phyloP scores from a whole-genome alignment of 2,113 vertebrate species.

The Polypterus senegalus region DNA sequence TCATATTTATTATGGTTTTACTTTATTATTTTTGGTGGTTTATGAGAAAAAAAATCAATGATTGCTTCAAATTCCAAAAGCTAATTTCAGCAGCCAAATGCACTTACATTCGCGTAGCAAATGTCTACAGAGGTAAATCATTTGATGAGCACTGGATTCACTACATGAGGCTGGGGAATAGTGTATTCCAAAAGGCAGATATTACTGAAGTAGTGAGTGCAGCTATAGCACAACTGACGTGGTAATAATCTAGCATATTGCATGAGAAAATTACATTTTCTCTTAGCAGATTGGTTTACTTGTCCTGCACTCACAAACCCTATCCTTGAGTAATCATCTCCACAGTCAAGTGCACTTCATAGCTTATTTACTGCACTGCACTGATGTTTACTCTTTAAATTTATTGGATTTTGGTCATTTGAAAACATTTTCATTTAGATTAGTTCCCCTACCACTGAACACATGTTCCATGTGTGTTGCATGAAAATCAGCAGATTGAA shows the following conservation, averaged over 20 bases:
- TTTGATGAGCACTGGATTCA: slow-evolving; percentile 3
- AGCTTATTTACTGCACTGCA: slow-evolving; percentile 37
- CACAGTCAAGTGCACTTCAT: slow-evolving; percentile 42
- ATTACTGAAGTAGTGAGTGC: slow-evolving; percentile 14
- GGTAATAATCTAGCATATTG: slow-evolving; percentile 33
- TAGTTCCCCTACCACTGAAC: slow-evolving; percentile 40
- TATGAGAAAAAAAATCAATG: neutral
- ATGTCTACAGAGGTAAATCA: neutral
- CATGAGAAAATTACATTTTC: slow-evolving; percentile 37
- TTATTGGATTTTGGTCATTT: slow-evolving; percentile 42
- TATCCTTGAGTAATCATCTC: slow-evolving; percentile 40
- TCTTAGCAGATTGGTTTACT: slow-evolving; percentile 33
- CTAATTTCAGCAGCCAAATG: slow-evolving; percentile 5
- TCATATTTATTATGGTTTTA: neutral
- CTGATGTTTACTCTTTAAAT: slow-evolving; percentile 34
- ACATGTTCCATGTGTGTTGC: slow-evolving; percentile 30
- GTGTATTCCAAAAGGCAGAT: slow-evolving; percentile 15
- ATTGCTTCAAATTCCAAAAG: slow-evolving; percentile 8
- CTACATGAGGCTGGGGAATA: slow-evolving; percentile 13
- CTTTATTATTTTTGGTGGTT: neutral
- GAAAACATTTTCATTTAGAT: slow-evolving; percentile 47
- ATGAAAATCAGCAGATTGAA: slow-evolving; percentile 20
- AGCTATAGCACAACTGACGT: slow-evolving; percentile 22
- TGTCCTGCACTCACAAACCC: slow-evolving; percentile 26
- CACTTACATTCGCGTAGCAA: slow-evolving; percentile 1